Evolutionary conservation across 37 sponge, comb jelly and placozoan species (phyloP), one percentile per base, ranked within the genome.

Genomic region (Ianthella basta): DNA sequence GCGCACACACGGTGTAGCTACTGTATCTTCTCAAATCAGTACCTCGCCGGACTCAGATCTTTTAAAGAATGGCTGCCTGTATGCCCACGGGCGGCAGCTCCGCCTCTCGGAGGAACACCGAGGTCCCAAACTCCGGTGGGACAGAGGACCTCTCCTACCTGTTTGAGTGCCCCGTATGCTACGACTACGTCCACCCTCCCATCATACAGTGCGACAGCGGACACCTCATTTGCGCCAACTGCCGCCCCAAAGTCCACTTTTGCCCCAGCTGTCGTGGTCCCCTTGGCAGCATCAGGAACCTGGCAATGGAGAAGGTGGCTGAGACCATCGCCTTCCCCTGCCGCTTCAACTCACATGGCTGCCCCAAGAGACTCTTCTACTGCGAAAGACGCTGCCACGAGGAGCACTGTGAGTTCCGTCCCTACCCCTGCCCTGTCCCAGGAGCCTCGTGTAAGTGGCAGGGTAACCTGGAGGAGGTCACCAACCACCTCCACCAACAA

Each of bases 91-190:
- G n/a, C n/a, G n/a, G n/a, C n/a, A n/a, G n/a, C n/a, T n/a, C n/a
- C n/a, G n/a, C n/a, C n/a, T n/a, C n/a, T n/a, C n/a, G n/a, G n/a
- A n/a, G n/a, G n/a, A n/a, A n/a, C n/a, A n/a, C n/a, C n/a, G n/a
- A n/a, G n/a, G n/a, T n/a, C n/a, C n/a, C n/a, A n/a, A n/a, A n/a
- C n/a, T n/a, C n/a, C n/a, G n/a, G n/a, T n/a, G n/a, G n/a, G n/a
- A n/a, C n/a, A n/a, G 78, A 75, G 27, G 96, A 98, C 50, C 82
- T 95, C 65, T 90, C 95, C 0, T 74, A 74, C 66, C 87, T 94
- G 15, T 98, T 98, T 69, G 99, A 98, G 81, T 98, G 99, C 74
- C 99, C 99, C 0, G 97, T 98, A 41, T 98, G 99, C 60, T 98
- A 91, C 81, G 99, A 98, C 85, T 98, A 98, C 64, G 97, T 96